Percentiles rank a stretch among this genome's conserved stretches.
phyloP scores from a whole-genome alignment of 2,113 vertebrate species.

The Odontophorus gujanensis region DNA sequence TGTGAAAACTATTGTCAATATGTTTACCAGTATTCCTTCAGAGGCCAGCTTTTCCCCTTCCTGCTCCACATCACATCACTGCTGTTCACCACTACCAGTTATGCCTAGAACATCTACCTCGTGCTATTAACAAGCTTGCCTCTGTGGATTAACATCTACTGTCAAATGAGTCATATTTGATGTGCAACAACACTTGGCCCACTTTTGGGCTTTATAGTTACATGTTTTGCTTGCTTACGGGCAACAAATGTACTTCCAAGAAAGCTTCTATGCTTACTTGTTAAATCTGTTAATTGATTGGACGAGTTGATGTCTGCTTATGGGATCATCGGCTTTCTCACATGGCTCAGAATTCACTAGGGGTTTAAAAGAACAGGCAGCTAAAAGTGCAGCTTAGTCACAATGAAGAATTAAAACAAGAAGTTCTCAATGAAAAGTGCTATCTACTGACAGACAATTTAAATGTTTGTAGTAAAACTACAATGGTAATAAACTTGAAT shows the following conservation, averaged over 20 bases:
- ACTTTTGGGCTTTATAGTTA: neutral
- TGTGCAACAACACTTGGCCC: neutral
- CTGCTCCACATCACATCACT: neutral
- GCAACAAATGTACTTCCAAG: neutral
- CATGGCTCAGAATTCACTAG: slow-evolving; percentile 78
- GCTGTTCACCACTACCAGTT: neutral
- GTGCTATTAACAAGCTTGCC: rapidly evolving
- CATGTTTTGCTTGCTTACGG: neutral
- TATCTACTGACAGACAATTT: neutral
- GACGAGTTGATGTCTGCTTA: slow-evolving; percentile 79
- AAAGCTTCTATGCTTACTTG: slow-evolving; percentile 73
- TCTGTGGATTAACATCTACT: neutral
- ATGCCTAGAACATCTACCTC: neutral
- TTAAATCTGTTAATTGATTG: slow-evolving; percentile 78
- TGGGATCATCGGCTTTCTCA: slow-evolving; percentile 75
- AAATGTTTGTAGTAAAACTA: neutral
- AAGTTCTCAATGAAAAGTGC: neutral
- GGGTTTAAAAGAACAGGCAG: slow-evolving; percentile 54
- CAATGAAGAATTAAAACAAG: neutral
- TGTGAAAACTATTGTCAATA: neutral
- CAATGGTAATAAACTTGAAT: neutral
- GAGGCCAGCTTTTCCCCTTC: neutral
- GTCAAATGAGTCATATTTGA: neutral
- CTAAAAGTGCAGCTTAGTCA: slow-evolving; percentile 36
- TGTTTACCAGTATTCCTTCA: neutral